Evolutionary conservation across 2,888 invertebrate genomes (phyloP).

Genomic region (Sesamia inferens): DNA sequence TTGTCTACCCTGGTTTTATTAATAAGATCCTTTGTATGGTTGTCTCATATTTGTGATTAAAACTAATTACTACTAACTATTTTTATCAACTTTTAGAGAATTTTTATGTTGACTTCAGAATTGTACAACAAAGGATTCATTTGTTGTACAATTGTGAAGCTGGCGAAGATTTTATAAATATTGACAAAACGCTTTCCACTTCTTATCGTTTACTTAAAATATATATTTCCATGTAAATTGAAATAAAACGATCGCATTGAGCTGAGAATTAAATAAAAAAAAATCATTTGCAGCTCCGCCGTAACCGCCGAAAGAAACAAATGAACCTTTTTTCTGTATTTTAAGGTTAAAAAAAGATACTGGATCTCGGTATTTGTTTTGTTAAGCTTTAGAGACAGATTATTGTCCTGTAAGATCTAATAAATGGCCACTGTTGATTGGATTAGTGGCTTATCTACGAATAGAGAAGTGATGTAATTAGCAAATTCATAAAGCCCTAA

Average conservation of each 20-base stretch:
- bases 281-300: constrained; percentile 11
- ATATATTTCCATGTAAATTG: not conserved
- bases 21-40: too few relatives aligned
- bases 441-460: not conserved
- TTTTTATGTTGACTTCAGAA: too few relatives aligned
- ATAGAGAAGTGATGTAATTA: not conserved
- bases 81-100: not conserved
- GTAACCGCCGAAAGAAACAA: constrained; percentile 43
- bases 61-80: too few relatives aligned
- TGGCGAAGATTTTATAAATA: not conserved
- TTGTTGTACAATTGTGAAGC: too few relatives aligned
- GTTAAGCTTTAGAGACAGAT: not conserved
- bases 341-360: not conserved
- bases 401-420: not conserved
- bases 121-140: not conserved
- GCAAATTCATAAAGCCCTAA: too few relatives aligned
- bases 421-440: not conserved
- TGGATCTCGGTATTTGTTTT: not conserved
- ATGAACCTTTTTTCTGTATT: constrained; percentile 33
- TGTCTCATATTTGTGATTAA: too few relatives aligned
- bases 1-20: too few relatives aligned
- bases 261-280: constrained; percentile 29
- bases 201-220: not conserved
- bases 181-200: not conserved
- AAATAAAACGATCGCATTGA: constrained; percentile 14